Evolutionary conservation across 1,140 invertebrate genomes (phyloP), one percentile per base, ranked within the genome.

Genomic region (Pantala flavescens): DNA sequence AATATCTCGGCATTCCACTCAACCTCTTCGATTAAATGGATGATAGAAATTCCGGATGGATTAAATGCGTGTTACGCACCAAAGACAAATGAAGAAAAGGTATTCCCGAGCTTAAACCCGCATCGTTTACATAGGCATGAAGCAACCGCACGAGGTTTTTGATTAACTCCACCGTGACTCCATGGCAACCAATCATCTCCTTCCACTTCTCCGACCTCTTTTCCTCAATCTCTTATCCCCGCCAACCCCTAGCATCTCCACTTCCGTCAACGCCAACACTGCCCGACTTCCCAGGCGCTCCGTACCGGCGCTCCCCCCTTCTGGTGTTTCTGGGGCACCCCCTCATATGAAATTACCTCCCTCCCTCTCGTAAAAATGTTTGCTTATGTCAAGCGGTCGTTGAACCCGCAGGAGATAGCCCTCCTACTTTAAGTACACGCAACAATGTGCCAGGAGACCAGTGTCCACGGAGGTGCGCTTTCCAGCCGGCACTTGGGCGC

Each of bases 391-490:
- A 19, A 63, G 49, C 49, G 49, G 49, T 63, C 49, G 49, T 63
- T 63, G 49, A 63, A 63, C 49, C 12, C 49, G n/a, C 3, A 21
- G 49, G 49, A 63, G 14, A 63, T 63, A 63, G 49, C 49, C 49
- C 49, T 63, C 49, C 49, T 63, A 19, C 49, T 21, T 19, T 3
- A 21, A 63, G 49, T 63, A 21, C 49, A 19, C 49, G 49, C 49
- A 63, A 63, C 49, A 63, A 63, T 63, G 49, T 63, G 14, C n/a
- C 49, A 63, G 49, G n/a, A 63, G 49, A 63, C 49, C 49, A 63
- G 49, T 63, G 49, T 63, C 49, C 49, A 63, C 49, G 16, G 3
- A 21, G n/a, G 49, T 19, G 49, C 49, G 5, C 49, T 63, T 63
- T 63, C n/a, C 49, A 63, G 49, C 3, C 49, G 49, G 14, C 49